Base-by-base conservation (phyloP, 2,113 vertebrate genomes). In the Pica pica region DNA sequence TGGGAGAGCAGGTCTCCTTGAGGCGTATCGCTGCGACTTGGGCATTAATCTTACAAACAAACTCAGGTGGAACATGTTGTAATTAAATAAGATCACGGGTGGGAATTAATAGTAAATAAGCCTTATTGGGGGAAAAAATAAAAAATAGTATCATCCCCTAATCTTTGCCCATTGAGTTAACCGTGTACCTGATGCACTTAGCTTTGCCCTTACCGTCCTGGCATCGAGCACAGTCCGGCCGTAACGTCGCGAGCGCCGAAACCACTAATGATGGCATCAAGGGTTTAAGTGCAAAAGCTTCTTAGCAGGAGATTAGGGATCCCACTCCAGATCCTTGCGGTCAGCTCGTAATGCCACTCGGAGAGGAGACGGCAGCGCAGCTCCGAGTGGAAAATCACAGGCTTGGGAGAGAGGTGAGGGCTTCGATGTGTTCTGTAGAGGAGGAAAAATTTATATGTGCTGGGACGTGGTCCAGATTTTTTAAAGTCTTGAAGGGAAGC, bases 261-360 rank as follows among this genome's bases (percentile, higher is more conserved):
- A 81, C 46, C 71, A 30, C 59, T 92, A 74, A 88, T 49, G 94
- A 74, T 95, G 93, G 87, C 85, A 83, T 94, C 71, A 24, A 23
- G 56, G 82, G 57, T 93, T 93, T 92, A 90, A 90, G 63, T 1
- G 8, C 35, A 84, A 95, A 94, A 97, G 82, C 95, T 94, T 59
- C 90, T 95, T 93, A 93, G 87, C 5, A 3, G 46, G 56, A 0
- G 79, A 86, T 93, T 83, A 93, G 87, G 69, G 70, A 50, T n/a
- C 59, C 35, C 42, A 75, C 59, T 75, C 18, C 47, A 56, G 63
- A 67, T 70, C 82, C 18, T 68, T 31, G 7, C 0, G 7, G 81
- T 69, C 82, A 85, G 50, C 74, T 68, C 18, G 28, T 68, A 27
- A 52, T 52, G 50, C 83, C 0, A 1, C 68, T 50, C 0, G 0